Percentiles rank a stretch among this genome's conserved stretches.
Conservation (phyloP, 2,888 invertebrate species). For the Cepaea hortensis region DNA sequence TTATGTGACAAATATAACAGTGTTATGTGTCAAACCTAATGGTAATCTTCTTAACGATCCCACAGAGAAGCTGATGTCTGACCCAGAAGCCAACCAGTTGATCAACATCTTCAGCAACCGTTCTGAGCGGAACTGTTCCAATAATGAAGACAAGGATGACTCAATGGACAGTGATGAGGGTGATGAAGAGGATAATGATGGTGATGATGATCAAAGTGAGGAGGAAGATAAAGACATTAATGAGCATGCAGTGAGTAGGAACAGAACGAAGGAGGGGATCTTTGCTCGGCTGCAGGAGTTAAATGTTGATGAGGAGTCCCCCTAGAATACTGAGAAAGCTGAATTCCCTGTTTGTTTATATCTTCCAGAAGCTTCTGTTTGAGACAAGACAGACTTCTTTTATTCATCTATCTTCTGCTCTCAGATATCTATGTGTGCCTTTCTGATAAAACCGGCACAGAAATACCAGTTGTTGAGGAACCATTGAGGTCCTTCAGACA, state of each 20-base stretch:
- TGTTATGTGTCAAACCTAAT: neutral
- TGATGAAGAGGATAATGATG: conserved; percentile 32
- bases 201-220: conserved; percentile 59
- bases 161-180: neutral
- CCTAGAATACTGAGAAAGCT: neutral
- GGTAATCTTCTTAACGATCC: neutral
- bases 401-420: too few relatives aligned
- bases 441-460: too few relatives aligned
- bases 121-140: conserved; percentile 43
- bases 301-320: neutral
- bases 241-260: neutral
- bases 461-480: too few relatives aligned
- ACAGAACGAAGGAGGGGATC: neutral
- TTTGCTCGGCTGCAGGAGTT: conserved; percentile 33
- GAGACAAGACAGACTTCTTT: too few relatives aligned
- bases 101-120: conserved; percentile 78
- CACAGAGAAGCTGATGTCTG: conserved; percentile 81
- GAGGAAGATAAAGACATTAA: conserved; percentile 2
- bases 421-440: too few relatives aligned
- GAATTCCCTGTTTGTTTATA: too few relatives aligned
- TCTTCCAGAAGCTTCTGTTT: too few relatives aligned
- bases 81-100: conserved; percentile 79
- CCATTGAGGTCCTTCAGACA: too few relatives aligned
- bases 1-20: neutral
- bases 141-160: neutral